Conservation (phyloP, 1,140 invertebrate species). For the Cepaea nemoralis region DNA sequence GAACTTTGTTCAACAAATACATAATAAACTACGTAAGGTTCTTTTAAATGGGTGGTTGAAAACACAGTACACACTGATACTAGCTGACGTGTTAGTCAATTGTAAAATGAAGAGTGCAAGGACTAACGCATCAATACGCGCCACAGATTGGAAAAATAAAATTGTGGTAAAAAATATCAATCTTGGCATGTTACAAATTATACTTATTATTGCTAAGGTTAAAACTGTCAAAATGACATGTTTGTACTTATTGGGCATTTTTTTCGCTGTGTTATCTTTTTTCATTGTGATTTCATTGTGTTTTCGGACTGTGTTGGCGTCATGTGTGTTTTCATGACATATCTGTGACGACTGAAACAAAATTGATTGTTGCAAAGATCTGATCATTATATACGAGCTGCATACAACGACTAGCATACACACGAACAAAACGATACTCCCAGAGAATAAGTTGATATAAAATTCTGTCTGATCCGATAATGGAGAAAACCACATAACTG, state of each 20-base stretch:
- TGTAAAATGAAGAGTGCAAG: too few relatives aligned
- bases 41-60: background rate
- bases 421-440: background rate
- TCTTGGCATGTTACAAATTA: too few relatives aligned
- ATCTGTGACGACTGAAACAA: background rate
- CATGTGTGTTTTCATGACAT: background rate
- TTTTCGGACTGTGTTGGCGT: background rate
- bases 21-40: background rate
- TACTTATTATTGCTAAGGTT: too few relatives aligned
- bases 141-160: too few relatives aligned
- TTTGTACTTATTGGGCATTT: background rate
- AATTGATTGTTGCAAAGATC: background rate
- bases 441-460: background rate
- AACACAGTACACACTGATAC: background rate
- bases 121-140: too few relatives aligned
- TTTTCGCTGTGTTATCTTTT: background rate
- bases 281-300: background rate
- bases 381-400: conserved; percentile 1
- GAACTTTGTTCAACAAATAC: background rate
- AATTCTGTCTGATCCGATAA: background rate
- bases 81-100: background rate
- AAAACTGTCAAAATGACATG: too few relatives aligned
- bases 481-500: background rate
- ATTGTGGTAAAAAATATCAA: too few relatives aligned
- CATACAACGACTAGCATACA: background rate